Evolutionary conservation across 1,140 invertebrate genomes (phyloP), one percentile per base, ranked within the genome.

Genomic region (Cherax destructor): DNA sequence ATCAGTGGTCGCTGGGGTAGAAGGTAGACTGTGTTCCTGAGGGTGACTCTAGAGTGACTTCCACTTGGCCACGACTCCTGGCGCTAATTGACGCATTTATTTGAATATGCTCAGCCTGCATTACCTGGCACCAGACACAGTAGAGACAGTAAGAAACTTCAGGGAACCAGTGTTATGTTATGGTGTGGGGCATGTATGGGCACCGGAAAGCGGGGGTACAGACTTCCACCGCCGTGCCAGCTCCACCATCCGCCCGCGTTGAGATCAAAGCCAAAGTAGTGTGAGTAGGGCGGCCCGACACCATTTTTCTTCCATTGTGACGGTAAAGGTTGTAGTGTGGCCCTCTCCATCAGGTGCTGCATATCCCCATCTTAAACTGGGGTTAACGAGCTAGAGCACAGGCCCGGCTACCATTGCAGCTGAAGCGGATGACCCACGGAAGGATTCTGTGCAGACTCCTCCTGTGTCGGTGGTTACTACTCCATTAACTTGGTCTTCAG

Each of bases 211-310:
- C 77, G 77, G n/a, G 88, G 88, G 0, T 83, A 78, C 13, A 87
- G 83, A n/a, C n/a, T n/a, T n/a, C n/a, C n/a, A n/a, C n/a, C n/a
- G n/a, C n/a, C n/a, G n/a, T n/a, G n/a, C n/a, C n/a, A n/a, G 7
- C 24, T 5, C 41, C 52, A 21, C 92, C 92, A 92, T 3, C 97
- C 97, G 78, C 97, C 96, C 0, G 98, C 98, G 95, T 99, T 98
- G 96, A 99, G 98, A 77, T 99, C 94, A 95, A 99, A 99, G 24
- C 99, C 99, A 94, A 99, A 99, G 79, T 97, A 98, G 94, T 99
- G 98, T n/a, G 88, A 91, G 52, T 86, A 91, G 49, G 96, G 96
- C 93, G 96, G 95, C 1, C 96, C 96, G 76, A 97, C 96, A 4
- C 96, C 97, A 94, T 97, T 97, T 9, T 96, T 96, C 49, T 96